phyloP scores from a whole-genome alignment of 2,888 invertebrate genomes.

The Cosmorhoe ocellata region DNA sequence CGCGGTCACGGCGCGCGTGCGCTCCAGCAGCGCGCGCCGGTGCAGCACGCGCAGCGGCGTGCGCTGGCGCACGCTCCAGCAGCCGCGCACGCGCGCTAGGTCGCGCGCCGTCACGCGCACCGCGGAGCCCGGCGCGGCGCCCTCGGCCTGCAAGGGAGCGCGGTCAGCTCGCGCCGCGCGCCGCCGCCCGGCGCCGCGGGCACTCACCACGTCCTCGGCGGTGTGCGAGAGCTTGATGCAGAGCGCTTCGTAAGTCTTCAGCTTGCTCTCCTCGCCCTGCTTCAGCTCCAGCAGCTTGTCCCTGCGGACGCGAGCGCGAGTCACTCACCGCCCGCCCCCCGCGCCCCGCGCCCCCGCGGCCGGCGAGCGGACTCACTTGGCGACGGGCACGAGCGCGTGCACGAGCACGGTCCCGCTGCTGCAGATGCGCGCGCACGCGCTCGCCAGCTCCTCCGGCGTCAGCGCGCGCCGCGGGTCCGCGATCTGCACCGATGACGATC shows the following conservation, averaged over 20 bases:
- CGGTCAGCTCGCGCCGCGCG: no score
- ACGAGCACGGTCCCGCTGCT: constrained; percentile 52
- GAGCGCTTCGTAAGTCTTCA: constrained; percentile 92
- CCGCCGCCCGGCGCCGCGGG: no score
- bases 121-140: neutral
- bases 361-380: constrained; percentile 44
- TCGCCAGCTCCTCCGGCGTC: constrained; percentile 43
- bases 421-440: constrained; percentile 51
- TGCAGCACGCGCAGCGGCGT: constrained; percentile 97
- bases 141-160: neutral
- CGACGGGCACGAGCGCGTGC: constrained; percentile 42
- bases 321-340: no score
- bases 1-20: constrained; percentile 85
- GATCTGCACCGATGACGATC: constrained; percentile 59
- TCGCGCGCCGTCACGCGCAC: constrained; percentile 14
- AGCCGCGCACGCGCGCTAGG: constrained; percentile 85
- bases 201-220: constrained; percentile 38
- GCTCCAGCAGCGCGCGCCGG: constrained; percentile 87
- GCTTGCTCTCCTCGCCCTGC: constrained; percentile 93
- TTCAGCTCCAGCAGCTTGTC: constrained; percentile 87
- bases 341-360: no score
- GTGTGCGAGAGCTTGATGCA: constrained; percentile 82
- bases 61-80: constrained; percentile 90
- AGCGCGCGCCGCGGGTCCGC: constrained; percentile 59
- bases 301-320: constrained; percentile 67